phyloP scores from a whole-genome alignment of 2,113 vertebrate genomes.

The Phaethon lepturus region DNA sequence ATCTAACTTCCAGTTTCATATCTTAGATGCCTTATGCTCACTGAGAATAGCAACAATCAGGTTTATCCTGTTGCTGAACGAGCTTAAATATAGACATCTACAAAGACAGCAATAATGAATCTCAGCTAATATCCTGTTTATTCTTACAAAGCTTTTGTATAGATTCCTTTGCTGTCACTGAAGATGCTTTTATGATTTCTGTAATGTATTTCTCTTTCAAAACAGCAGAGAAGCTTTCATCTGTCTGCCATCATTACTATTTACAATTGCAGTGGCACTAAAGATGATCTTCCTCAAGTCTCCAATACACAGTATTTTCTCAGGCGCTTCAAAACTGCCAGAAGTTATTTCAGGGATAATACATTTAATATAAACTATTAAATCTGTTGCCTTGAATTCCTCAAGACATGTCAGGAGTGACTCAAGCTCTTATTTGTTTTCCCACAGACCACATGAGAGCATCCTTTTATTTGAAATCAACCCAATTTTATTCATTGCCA shows the following conservation, averaged over 20 bases:
- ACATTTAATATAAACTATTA: slow-evolving; percentile 66
- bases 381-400: slow-evolving; percentile 71
- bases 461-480: slow-evolving; percentile 35
- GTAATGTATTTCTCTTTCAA: slow-evolving; percentile 63
- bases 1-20: slow-evolving; percentile 8
- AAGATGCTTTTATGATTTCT: slow-evolving; percentile 68
- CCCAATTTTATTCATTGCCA: background rate
- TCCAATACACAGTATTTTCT: slow-evolving; percentile 69
- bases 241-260: slow-evolving; percentile 66
- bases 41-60: background rate
- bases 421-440: slow-evolving; percentile 40
- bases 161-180: slow-evolving; percentile 49
- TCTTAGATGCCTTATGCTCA: background rate
- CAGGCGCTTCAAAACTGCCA: slow-evolving; percentile 65
- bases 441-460: background rate
- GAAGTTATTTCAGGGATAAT: slow-evolving; percentile 66
- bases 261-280: slow-evolving; percentile 64
- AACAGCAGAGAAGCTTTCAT: slow-evolving; percentile 66
- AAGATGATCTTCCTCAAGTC: slow-evolving; percentile 71
- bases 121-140: slow-evolving; percentile 57
- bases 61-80: slow-evolving; percentile 3
- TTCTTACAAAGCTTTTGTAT: slow-evolving; percentile 29
- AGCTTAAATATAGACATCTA: slow-evolving; percentile 22
- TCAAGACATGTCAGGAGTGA: slow-evolving; percentile 7
- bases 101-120: slow-evolving; percentile 27